Evolutionary conservation across 2,888 invertebrate species (phyloP).

Genomic region (Cephus pulcher): DNA sequence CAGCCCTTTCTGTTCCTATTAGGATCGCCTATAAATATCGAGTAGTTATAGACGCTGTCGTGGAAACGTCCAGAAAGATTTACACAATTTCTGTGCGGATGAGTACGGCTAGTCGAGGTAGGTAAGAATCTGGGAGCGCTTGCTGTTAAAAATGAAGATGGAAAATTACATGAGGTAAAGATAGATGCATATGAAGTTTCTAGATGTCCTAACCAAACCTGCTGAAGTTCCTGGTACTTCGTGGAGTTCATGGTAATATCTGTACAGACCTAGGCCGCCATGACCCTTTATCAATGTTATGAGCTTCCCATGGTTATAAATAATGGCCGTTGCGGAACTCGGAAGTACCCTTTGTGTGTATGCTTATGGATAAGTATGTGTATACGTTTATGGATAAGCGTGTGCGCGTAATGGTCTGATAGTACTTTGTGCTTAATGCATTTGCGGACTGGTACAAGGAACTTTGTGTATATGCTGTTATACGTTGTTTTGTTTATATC

Average conservation of each 20-base stretch:
- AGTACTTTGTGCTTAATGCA: neutral
- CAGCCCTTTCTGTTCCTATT: neutral
- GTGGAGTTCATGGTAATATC: neutral
- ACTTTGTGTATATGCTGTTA: neutral
- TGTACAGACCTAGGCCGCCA: neutral
- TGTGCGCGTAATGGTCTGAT: neutral
- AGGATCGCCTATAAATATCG: neutral
- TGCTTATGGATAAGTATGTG: too few relatives aligned
- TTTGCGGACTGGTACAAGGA: neutral
- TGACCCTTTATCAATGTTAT: slow-evolving; percentile 62
- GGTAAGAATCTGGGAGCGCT: neutral
- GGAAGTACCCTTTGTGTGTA: slow-evolving; percentile 7
- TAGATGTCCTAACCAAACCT: neutral
- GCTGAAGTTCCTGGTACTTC: neutral
- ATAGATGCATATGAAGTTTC: neutral
- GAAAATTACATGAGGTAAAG: neutral
- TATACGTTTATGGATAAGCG: too few relatives aligned
- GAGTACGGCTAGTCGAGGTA: neutral
- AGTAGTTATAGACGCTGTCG: neutral
- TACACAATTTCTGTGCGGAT: neutral
- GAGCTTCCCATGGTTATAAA: slow-evolving; percentile 57
- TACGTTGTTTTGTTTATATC: neutral
- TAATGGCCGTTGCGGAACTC: slow-evolving; percentile 56
- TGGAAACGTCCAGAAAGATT: neutral
- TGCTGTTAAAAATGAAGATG: neutral